phyloP scores from a whole-genome alignment of 1,140 invertebrate genomes.

The Leptopilina clavipes region DNA sequence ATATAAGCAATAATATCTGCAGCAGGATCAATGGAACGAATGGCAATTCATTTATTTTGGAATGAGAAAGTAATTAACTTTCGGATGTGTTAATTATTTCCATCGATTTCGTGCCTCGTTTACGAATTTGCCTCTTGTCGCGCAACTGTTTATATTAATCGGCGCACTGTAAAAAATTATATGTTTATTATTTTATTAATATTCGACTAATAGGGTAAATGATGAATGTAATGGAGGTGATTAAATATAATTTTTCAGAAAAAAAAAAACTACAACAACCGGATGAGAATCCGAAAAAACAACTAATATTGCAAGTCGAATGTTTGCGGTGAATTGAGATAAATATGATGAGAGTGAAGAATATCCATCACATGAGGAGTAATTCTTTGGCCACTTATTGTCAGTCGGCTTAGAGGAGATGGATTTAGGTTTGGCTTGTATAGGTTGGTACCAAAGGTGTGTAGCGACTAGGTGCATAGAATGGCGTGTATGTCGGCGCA shows the following conservation, averaged over 20 bases:
- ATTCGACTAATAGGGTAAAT: too few relatives aligned
- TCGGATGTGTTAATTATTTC: background rate
- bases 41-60: background rate
- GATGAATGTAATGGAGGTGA: too few relatives aligned
- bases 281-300: background rate
- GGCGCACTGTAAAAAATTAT: too few relatives aligned
- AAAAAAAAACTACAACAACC: too few relatives aligned
- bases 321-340: background rate
- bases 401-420: slow-evolving; percentile 16
- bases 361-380: slow-evolving; percentile 4
- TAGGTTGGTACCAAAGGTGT: slow-evolving; percentile 38
- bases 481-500: slow-evolving; percentile 71
- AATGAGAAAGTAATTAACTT: background rate
- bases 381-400: slow-evolving; percentile 24
- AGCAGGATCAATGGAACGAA: background rate
- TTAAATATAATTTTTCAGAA: too few relatives aligned
- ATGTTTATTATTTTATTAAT: too few relatives aligned
- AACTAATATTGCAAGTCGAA: background rate
- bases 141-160: too few relatives aligned
- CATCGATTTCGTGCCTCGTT: too few relatives aligned
- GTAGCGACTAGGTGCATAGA: slow-evolving; percentile 51
- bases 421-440: slow-evolving; percentile 19
- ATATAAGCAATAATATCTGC: background rate
- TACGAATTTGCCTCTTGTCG: too few relatives aligned
- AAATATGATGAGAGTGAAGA: slow-evolving; percentile 1